A percentile compares a stretch with the other conserved stretches of the same genome.
These are phyloP conservation scores for Agelastica alni DNA, from an alignment of 2,888 invertebrate genomes.

Conservation along the genomic window DNA sequence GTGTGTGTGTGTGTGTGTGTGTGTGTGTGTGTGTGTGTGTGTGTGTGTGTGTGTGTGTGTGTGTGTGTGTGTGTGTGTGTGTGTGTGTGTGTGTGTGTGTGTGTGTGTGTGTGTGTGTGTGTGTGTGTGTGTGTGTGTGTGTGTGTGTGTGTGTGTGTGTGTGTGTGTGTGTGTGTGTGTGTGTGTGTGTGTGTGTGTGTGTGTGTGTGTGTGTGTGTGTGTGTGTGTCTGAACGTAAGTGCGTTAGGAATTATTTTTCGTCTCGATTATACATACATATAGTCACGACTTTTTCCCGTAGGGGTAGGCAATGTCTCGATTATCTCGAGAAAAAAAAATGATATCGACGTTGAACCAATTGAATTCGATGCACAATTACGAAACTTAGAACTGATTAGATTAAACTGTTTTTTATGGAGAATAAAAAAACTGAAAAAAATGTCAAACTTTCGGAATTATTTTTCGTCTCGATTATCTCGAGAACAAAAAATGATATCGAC, in stretches of 20 bases:
- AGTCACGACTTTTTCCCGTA: no score
- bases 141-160: background rate
- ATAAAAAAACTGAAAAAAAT: no score
- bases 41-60: background rate
- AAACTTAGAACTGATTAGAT: no score
- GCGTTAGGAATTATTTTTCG: no score
- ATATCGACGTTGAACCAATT: background rate
- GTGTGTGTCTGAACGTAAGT: background rate
- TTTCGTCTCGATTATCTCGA: no score
- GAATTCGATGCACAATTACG: background rate
- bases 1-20: background rate
- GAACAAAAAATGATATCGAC: no score
- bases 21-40: background rate
- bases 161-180: background rate
- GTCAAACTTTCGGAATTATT: no score
- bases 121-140: background rate
- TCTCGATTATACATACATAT: no score
- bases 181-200: background rate
- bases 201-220: background rate
- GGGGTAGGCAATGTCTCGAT: no score
- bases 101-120: background rate
- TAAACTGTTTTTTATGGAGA: no score
- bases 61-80: background rate
- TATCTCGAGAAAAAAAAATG: no score
- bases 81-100: background rate